Evolutionary conservation across 92 coral and sea anemone genomes (phyloP), one percentile per base, ranked within the genome.

Genomic region (Epizoanthus rinbou): DNA sequence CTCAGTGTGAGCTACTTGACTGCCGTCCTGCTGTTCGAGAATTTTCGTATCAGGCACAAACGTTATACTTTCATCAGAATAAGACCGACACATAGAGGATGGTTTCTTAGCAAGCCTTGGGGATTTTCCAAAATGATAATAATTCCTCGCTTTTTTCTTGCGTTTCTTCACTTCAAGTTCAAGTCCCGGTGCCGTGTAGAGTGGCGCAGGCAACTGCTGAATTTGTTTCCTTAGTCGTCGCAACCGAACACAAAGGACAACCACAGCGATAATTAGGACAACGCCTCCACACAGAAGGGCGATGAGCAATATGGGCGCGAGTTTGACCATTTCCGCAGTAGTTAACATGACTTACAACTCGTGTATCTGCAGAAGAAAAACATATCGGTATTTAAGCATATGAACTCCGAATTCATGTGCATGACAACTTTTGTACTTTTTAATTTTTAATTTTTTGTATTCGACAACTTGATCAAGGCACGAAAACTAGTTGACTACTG

Each of bases 51-150:
- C 31, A 16, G 81, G 81, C 5, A 75, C 81, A 58, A 75, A 75
- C 4, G 81, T 75, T 19, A 75, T 58, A 18, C 37, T 57, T 58
- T 75, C 81, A 3, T 58, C 6, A 8, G 69, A 75, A 57, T 75
- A 6, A 0, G 67, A 17, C 10, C 81, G 81, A 57, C 11, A 21
- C 10, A 75, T 3, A 6, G 67, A 57, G 9, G 81, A 75, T 14
- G 64, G 80, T n/a, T 60, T 24, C 19, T 66, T 64, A 17, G 0
- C 9, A 17, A 33, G 25, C 43, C 9, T 18, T 35, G 81, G 81
- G 6, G 81, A 75, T 16, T 25, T 18, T 7, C 50, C 50, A 31
- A 67, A 8, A n/a, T 75, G 81, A 17, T 75, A 75, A 39, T 18
- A 50, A 28, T 75, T 75, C 28, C 57, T 75, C 23, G 58, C 39